These are phyloP conservation scores for Muricea muricata DNA, from an alignment of 92 coral and sea anemone genomes.

Conservation along the genomic window DNA sequence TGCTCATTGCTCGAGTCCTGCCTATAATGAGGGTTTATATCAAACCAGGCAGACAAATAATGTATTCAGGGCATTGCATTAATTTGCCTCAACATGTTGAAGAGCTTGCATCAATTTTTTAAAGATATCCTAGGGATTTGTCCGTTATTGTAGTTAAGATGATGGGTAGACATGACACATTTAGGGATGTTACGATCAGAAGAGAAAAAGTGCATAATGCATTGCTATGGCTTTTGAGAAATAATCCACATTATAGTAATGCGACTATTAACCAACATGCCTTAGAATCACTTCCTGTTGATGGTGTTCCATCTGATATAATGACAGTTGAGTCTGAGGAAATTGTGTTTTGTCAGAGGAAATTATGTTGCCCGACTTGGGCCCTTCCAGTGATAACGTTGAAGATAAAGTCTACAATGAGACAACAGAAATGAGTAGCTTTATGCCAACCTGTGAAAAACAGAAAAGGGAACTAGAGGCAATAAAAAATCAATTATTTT, in stretches of 20 bases:
- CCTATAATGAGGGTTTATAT: constrained; percentile 37
- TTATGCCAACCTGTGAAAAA: constrained; percentile 57
- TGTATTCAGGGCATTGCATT: too few relatives aligned
- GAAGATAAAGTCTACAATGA: constrained; percentile 58
- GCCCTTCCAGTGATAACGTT: constrained; percentile 37
- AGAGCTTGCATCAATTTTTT: constrained; percentile 9
- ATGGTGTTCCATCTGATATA: constrained; percentile 39
- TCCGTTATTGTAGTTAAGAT: constrained; percentile 52
- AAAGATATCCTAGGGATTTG: constrained; percentile 50
- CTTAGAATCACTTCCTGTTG: background rate
- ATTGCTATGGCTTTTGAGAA: constrained; percentile 60
- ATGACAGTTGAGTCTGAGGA: constrained; percentile 58
- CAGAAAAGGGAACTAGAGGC: constrained; percentile 52
- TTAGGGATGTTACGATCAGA: constrained; percentile 59
- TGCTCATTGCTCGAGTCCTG: background rate
- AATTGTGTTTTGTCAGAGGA: constrained; percentile 59
- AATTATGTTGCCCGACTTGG: constrained; percentile 53
- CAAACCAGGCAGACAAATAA: background rate
- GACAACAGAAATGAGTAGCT: constrained; percentile 64
- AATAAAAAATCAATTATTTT: constrained; percentile 57
- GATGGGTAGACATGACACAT: constrained; percentile 58
- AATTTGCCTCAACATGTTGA: constrained; percentile 26
- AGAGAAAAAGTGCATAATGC: constrained; percentile 65
- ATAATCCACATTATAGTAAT: constrained; percentile 58
- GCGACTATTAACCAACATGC: constrained; percentile 53